Base-by-base conservation (phyloP, 2,888 invertebrate genomes). In the Campoplex nolae region DNA sequence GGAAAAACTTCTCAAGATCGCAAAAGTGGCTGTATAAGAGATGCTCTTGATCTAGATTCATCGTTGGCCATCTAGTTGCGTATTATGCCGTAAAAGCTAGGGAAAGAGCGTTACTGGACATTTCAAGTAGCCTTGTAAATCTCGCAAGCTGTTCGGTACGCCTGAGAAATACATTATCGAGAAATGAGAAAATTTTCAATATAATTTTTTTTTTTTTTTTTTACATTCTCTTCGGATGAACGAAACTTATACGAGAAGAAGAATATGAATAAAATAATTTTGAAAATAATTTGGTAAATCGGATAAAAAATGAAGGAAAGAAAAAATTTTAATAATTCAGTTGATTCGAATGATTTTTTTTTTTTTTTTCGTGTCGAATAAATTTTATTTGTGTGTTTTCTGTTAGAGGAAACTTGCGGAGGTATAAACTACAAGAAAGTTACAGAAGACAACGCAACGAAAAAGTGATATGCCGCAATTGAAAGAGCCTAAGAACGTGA, bases 51-150 rank as follows among this genome's bases (percentile, higher is more conserved):
- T 88, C 87, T 67, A 87, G 84, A 87, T 88, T 85, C 87, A 87
- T 88, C 88, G 87, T 62, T 73, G 87, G 74, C 88, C 80, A 88
- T 88, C 84, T 65, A 83, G 84, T 84, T 83, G 81, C 77, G 83
- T 83, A 85, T 83, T 87, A 85, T 65, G 79, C 75, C 88, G 71
- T 86, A 86, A 88, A 88, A 86, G 70, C 84, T 75, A 58, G 58
- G n/a, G 16, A 58, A 67, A 45, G 18, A 75, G 73, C 68, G 71
- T 23, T 32, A 45, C 48, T 65, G 35, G 51, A 23, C 28, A 67
- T 48, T n/a, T 48, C 38, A 58, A 38, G 65, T 76, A 45, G 23
- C 18, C 54, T 51, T 56, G 42, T 77, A 68, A 83, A 83, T 62
- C 23, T 23, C 83, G n/a, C 23, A 7, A 35, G 42, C 73, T 77